phyloP scores from a whole-genome alignment of 2,797 vertebrate species.

The Gambusia yucatana region DNA sequence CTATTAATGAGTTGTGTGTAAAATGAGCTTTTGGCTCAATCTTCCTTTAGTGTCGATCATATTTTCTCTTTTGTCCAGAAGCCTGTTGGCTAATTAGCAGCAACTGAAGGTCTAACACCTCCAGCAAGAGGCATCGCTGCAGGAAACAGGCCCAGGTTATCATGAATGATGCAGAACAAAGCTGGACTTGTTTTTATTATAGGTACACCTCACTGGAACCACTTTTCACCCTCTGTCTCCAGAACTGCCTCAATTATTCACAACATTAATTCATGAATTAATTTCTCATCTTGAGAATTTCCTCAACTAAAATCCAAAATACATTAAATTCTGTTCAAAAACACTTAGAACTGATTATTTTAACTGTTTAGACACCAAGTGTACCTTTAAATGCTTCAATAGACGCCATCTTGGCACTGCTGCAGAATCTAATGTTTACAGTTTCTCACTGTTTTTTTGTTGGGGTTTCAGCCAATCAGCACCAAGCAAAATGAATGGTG shows the following conservation, averaged over 20 bases:
- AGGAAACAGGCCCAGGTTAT: not conserved
- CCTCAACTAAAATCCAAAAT: not conserved
- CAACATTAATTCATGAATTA: not conserved
- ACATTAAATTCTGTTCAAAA: not conserved
- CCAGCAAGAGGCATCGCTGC: not conserved
- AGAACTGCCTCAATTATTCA: not conserved
- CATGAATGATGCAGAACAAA: not conserved
- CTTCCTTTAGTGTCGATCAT: not conserved
- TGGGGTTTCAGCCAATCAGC: not conserved
- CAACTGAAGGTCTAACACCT: not conserved
- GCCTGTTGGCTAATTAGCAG: not conserved
- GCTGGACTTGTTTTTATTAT: not conserved
- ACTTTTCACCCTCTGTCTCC: not conserved
- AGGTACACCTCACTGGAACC: not conserved
- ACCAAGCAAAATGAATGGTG: not conserved
- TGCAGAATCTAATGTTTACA: not conserved
- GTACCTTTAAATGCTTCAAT: not conserved
- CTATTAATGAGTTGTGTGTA: not conserved
- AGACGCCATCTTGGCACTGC: not conserved
- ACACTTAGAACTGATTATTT: not conserved
- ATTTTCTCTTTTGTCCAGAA: slow-evolving; percentile 2
- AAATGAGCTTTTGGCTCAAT: not conserved
- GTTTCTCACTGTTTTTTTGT: not conserved
- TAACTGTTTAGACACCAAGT: not conserved
- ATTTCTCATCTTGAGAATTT: not conserved